Evolutionary conservation across 23 tunicate genomes (phyloP), one percentile per base, ranked within the genome.

Genomic region (Corella eumyota): DNA sequence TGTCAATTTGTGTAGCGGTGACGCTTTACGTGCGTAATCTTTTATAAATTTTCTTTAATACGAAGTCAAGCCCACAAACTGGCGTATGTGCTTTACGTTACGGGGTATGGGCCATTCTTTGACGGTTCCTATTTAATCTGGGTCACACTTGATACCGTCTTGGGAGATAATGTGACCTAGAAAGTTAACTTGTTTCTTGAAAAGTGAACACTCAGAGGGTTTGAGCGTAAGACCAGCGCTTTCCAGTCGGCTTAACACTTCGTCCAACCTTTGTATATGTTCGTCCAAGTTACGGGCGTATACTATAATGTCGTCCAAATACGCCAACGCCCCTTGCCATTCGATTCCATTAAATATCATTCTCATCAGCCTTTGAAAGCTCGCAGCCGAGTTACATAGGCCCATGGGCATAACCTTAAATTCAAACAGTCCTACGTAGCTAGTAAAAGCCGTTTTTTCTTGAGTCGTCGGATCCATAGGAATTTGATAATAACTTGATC

Each of bases 381-480:
- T 56, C 19, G 84, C 84, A 30, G 84, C 58, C 11, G 75, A 55
- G 33, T 77, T 76, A 7, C 20, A 46, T 7, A 77, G 49, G 7
- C 75, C n/a, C n/a, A n/a, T n/a, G n/a, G n/a, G n/a, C n/a, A n/a
- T n/a, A n/a, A n/a, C n/a, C n/a, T n/a, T n/a, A n/a, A n/a, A n/a
- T n/a, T n/a, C n/a, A n/a, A n/a, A n/a, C n/a, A n/a, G n/a, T n/a
- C n/a, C n/a, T n/a, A n/a, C n/a, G n/a, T n/a, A n/a, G n/a, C n/a
- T n/a, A n/a, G n/a, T n/a, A n/a, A n/a, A n/a, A n/a, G n/a, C n/a
- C n/a, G n/a, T n/a, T n/a, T n/a, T n/a, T n/a, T n/a, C n/a, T n/a
- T n/a, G n/a, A n/a, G n/a, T n/a, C n/a, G n/a, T n/a, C n/a, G n/a
- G n/a, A n/a, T n/a, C n/a, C n/a, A n/a, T n/a, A n/a, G n/a, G n/a